These are phyloP conservation scores for Hirundo rustica DNA, from an alignment of 2,797 vertebrate species.

Conservation along the genomic window DNA sequence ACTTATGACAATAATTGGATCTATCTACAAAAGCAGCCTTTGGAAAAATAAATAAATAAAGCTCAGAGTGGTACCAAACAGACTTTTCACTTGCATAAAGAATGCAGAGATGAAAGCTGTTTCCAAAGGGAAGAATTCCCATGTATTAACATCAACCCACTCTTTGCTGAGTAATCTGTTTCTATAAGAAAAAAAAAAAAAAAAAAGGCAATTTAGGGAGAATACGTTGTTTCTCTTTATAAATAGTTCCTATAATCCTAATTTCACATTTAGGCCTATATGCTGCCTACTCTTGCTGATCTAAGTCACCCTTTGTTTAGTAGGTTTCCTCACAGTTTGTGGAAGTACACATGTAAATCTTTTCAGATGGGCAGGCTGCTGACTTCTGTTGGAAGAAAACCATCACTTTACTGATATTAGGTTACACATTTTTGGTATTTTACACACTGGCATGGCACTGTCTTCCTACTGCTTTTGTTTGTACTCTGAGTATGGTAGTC, in stretches of 20 bases:
- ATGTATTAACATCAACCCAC: constrained; percentile 18
- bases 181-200: not conserved
- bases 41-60: not conserved
- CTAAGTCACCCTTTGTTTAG: not conserved
- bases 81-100: not conserved
- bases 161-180: constrained; percentile 42
- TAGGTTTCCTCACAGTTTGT: not conserved
- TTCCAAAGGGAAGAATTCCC: constrained; percentile 30
- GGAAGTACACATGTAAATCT: not conserved
- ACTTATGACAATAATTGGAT: not conserved
- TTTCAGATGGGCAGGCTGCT: not conserved
- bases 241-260: constrained; percentile 7
- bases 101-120: not conserved
- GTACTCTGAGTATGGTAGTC: not conserved
- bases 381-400: not conserved
- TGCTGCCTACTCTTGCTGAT: not conserved
- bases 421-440: not conserved
- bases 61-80: not conserved
- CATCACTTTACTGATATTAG: not conserved
- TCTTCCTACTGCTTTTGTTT: not conserved
- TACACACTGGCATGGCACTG: not conserved
- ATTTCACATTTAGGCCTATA: not conserved
- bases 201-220: not conserved
- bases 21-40: not conserved
- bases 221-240: not conserved